phyloP scores from a whole-genome alignment of 2,797 vertebrate genomes.

The Macropodus opercularis region DNA sequence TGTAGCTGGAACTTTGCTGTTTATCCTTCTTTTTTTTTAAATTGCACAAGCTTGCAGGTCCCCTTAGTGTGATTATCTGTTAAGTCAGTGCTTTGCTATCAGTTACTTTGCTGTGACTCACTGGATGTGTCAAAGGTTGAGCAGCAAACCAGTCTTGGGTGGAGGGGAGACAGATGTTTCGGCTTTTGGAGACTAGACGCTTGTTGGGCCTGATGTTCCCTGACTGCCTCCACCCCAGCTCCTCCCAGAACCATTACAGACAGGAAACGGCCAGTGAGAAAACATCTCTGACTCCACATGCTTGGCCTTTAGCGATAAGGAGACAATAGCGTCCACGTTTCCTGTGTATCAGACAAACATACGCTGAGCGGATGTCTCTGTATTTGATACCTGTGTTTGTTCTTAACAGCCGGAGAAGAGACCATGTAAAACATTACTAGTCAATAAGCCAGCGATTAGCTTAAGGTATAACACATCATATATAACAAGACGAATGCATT shows the following conservation, averaged over 20 bases:
- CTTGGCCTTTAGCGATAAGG: not conserved
- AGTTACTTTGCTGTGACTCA: constrained; percentile 40
- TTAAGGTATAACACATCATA: too few relatives aligned
- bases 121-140: constrained; percentile 54
- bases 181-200: constrained; percentile 7
- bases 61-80: not conserved
- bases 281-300: not conserved
- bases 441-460: not conserved
- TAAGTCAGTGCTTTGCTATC: constrained; percentile 43
- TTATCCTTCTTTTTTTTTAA: not conserved
- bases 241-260: constrained; percentile 3
- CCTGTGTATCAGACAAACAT: constrained; percentile 10
- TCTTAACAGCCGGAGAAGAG: too few relatives aligned
- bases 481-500: too few relatives aligned
- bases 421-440: not conserved
- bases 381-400: not conserved
- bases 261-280: constrained; percentile 40
- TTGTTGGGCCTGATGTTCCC: not conserved
- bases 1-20: constrained; percentile 35
- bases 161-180: constrained; percentile 6
- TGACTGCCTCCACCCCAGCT: constrained; percentile 21
- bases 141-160: constrained; percentile 5
- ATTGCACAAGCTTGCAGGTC: too few relatives aligned
- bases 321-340: constrained; percentile 3
- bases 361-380: not conserved